A percentile compares a stretch with the other conserved stretches of the same genome.
Evolutionary conservation across 2,113 vertebrate genomes (phyloP).

Genomic region (Pelecanus crispus): DNA sequence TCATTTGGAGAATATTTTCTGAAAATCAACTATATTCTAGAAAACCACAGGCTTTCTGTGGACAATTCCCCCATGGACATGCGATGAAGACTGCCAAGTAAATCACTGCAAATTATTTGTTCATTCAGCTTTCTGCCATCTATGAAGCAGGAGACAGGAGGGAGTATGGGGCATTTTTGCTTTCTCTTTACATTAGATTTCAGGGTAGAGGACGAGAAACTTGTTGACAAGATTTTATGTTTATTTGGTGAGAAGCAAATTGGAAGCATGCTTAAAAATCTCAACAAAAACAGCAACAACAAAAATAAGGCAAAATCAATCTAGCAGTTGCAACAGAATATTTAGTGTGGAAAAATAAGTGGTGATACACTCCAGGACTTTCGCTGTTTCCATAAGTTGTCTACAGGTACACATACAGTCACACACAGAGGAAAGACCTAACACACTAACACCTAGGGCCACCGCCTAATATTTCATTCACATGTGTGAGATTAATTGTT

Average conservation of each 20-base stretch:
- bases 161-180: not conserved
- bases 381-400: not conserved
- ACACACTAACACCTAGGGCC: not conserved
- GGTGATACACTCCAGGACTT: not conserved
- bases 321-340: not conserved
- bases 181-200: not conserved
- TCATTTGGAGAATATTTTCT: not conserved
- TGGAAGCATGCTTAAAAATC: conserved; percentile 7
- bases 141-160: not conserved
- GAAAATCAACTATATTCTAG: not conserved
- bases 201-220: not conserved
- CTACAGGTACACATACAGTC: not conserved
- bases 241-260: conserved; percentile 27
- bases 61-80: not conserved
- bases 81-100: rapidly evolving
- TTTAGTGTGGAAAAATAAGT: not conserved
- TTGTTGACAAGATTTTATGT: conserved; percentile 20
- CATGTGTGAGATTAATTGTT: not conserved
- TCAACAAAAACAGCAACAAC: not conserved
- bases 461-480: not conserved
- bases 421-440: not conserved
- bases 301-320: not conserved
- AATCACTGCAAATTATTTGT: not conserved
- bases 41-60: not conserved
- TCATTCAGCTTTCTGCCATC: not conserved